A percentile compares a stretch with the other conserved stretches of the same genome.
Evolutionary conservation across 2,797 vertebrate species (phyloP).

Genomic region (Poeciliopsis gracilis): DNA sequence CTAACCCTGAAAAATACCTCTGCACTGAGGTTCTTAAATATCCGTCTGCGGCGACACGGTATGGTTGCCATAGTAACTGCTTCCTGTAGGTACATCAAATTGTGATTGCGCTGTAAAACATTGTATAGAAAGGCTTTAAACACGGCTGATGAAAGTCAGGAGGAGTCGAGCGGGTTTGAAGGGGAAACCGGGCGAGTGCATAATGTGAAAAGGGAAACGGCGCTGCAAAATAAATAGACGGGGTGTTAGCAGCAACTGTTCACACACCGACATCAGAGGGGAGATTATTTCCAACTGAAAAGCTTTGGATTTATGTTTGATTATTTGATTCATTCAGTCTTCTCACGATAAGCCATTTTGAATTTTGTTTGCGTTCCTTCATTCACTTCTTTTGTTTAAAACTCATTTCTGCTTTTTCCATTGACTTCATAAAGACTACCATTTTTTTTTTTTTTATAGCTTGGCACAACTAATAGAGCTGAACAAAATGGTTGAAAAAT

Average conservation of each 20-base stretch:
- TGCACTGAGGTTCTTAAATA: slow-evolving; percentile 1
- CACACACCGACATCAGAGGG: not conserved
- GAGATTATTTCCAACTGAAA: not conserved
- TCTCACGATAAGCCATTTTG: not conserved
- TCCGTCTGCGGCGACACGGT: slow-evolving; percentile 3
- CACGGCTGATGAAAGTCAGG: slow-evolving; percentile 12
- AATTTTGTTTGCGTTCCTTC: not conserved
- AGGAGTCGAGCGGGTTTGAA: slow-evolving; percentile 8
- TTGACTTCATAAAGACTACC: not conserved
- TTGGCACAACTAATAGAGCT: not conserved
- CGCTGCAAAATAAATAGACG: not conserved
- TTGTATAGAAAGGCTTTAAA: slow-evolving; percentile 26
- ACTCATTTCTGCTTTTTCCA: not conserved
- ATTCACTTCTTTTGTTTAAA: not conserved
- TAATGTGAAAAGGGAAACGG: slow-evolving; percentile 2
- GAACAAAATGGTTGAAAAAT: too few species aligned
- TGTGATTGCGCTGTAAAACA: slow-evolving; percentile 33
- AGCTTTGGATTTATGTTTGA: not conserved
- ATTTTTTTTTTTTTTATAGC: not conserved
- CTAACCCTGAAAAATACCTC: not conserved
- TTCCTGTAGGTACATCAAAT: slow-evolving; percentile 36
- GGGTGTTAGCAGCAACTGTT: not conserved
- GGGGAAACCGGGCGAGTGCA: not conserved
- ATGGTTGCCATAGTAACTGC: slow-evolving; percentile 30
- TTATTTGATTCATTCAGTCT: not conserved